Conservation (phyloP, 2,888 invertebrate genomes). For the Lithophane leautieri region DNA sequence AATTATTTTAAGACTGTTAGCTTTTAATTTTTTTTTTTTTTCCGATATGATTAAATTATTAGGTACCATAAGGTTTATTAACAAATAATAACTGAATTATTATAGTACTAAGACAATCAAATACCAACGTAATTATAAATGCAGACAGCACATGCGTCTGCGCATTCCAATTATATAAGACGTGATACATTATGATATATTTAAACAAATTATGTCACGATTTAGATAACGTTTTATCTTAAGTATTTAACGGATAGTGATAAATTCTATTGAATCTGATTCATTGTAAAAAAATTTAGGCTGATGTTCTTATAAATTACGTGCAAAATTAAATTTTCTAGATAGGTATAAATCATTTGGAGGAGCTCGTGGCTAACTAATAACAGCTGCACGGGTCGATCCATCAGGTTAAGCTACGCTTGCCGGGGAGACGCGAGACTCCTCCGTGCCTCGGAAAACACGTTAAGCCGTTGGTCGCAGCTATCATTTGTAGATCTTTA, state of each 20-base stretch:
- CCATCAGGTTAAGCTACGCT: too few species aligned
- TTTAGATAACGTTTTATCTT: constrained; percentile 64
- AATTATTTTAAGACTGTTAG: too few species aligned
- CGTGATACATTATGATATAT: constrained; percentile 65
- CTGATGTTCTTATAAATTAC: neutral
- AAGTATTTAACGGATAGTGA: constrained; percentile 43
- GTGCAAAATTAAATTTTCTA: neutral
- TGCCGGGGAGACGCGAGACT: too few species aligned
- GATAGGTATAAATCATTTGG: neutral
- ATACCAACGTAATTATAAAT: constrained; percentile 21
- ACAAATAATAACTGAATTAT: neutral
- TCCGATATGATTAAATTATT: too few species aligned
- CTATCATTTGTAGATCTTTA: neutral
- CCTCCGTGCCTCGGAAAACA: too few species aligned
- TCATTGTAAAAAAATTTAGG: neutral
- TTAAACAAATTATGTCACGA: constrained; percentile 64
- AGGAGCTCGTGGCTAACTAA: too few species aligned
- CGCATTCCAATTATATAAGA: constrained; percentile 69
- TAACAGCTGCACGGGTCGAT: too few species aligned
- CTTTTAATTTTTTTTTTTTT: too few species aligned
- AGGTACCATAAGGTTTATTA: too few species aligned
- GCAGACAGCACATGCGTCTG: constrained; percentile 28
- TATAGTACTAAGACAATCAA: neutral
- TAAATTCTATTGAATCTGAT: neutral
- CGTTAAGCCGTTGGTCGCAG: too few species aligned